phyloP scores from a whole-genome alignment of 2,797 vertebrate species.

The Anguilla obscura region DNA sequence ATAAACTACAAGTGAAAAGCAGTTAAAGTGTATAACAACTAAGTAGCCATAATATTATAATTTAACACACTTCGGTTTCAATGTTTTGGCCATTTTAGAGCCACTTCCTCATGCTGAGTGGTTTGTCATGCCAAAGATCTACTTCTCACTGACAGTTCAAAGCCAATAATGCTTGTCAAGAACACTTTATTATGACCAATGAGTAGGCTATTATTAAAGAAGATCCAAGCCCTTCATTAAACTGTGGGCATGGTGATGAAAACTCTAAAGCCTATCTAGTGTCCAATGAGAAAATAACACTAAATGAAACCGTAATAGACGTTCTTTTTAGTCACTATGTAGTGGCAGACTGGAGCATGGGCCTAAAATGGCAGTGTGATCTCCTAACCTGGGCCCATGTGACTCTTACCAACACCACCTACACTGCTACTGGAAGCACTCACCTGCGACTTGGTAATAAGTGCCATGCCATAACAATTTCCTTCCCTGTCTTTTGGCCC shows the following conservation, averaged over 20 bases:
- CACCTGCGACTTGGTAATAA: constrained; percentile 48
- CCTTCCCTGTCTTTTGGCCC: constrained; percentile 55
- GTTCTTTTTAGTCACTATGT: background rate
- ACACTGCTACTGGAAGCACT: constrained; percentile 25
- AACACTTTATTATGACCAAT: background rate
- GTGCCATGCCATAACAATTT: constrained; percentile 63
- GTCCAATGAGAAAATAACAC: background rate
- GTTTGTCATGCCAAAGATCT: background rate
- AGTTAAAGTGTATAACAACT: background rate
- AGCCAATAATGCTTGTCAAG: background rate
- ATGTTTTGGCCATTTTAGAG: background rate
- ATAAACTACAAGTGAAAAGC: background rate
- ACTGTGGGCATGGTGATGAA: background rate
- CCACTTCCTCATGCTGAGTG: background rate
- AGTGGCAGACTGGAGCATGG: background rate
- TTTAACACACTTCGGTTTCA: background rate
- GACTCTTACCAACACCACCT: background rate
- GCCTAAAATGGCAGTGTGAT: background rate
- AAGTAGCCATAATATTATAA: background rate
- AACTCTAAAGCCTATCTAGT: background rate
- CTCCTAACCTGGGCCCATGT: background rate
- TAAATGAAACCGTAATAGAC: background rate
- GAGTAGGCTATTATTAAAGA: background rate
- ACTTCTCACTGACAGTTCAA: background rate
- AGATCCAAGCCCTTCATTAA: background rate